These are phyloP conservation scores for Eudorcas thomsonii DNA, from an alignment of 2,113 vertebrate genomes.

Conservation along the genomic window DNA sequence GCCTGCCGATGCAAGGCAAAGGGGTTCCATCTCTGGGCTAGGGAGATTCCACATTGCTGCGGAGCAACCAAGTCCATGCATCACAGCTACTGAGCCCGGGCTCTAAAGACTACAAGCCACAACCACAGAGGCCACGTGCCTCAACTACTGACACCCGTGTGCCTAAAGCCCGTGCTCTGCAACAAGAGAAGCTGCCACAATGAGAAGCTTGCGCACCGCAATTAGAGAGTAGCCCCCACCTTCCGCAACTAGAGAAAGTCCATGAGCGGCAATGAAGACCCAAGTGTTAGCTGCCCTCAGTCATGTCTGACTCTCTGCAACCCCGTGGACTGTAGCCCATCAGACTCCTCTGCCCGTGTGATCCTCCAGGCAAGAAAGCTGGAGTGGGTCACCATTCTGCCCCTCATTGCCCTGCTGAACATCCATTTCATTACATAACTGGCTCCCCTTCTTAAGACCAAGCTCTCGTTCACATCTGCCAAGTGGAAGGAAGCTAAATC, in stretches of 20 bases:
- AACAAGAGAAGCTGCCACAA: neutral
- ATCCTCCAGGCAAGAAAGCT: neutral
- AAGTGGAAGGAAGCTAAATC: neutral
- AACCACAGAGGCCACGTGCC: neutral
- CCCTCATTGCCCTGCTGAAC: neutral
- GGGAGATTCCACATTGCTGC: neutral
- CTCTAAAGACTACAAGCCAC: neutral
- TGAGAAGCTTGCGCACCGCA: rapidly evolving
- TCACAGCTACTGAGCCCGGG: neutral
- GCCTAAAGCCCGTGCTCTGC: neutral
- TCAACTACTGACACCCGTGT: neutral
- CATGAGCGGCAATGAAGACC: neutral
- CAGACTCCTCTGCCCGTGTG: neutral
- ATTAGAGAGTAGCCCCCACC: neutral
- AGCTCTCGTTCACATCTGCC: neutral
- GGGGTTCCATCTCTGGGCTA: neutral
- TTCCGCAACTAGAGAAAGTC: neutral
- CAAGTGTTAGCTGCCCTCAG: neutral
- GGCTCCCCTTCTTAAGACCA: neutral
- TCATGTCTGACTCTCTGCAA: neutral
- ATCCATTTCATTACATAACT: neutral
- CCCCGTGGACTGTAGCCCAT: neutral
- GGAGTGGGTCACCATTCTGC: neutral
- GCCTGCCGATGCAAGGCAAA: neutral
- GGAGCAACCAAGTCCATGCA: neutral